Percentiles rank a stretch among this genome's conserved stretches.
phyloP scores from a whole-genome alignment of 1,140 invertebrate genomes.

The Probaryconus sp. region DNA sequence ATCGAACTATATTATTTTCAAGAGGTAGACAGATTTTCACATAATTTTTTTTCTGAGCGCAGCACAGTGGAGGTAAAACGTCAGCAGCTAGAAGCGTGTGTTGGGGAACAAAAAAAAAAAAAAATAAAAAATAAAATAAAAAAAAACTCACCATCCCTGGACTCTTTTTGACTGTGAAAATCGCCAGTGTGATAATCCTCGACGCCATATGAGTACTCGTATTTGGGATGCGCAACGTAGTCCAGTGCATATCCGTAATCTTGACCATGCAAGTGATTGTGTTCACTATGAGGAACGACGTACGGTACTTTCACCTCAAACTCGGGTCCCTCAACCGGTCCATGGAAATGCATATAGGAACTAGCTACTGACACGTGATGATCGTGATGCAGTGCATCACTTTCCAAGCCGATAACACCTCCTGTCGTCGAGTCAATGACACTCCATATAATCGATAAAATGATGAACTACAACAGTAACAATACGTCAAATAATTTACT shows the following conservation, averaged over 20 bases:
- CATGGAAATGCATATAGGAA: conserved; percentile 72
- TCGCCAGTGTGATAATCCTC: conserved; percentile 84
- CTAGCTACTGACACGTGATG: conserved; percentile 64
- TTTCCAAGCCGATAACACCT: conserved; percentile 51
- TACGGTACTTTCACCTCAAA: conserved; percentile 70
- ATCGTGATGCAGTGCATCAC: conserved; percentile 51
- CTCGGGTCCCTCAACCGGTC: conserved; percentile 68
- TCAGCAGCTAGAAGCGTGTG: no score
- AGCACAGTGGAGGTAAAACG: no score
- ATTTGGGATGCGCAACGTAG: conserved; percentile 80
- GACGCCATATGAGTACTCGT: conserved; percentile 84
- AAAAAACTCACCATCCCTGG: conserved; percentile 73
- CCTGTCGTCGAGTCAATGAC: conserved; percentile 46
- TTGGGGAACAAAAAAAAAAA: conserved; percentile 4
- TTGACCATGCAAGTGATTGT: conserved; percentile 60
- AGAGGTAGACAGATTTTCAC: no score
- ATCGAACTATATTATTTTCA: no score
- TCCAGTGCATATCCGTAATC: conserved; percentile 62
- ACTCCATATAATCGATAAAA: conserved; percentile 47
- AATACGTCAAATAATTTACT: conserved; percentile 27
- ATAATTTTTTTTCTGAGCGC: no score
- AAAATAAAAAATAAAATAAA: neutral
- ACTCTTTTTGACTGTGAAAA: conserved; percentile 78
- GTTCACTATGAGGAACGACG: conserved; percentile 53
- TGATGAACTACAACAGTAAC: conserved; percentile 48